Percentiles rank a stretch among this genome's conserved stretches.
Evolutionary conservation across 2,888 invertebrate genomes (phyloP).

Genomic region (Drosophila tripunctata): DNA sequence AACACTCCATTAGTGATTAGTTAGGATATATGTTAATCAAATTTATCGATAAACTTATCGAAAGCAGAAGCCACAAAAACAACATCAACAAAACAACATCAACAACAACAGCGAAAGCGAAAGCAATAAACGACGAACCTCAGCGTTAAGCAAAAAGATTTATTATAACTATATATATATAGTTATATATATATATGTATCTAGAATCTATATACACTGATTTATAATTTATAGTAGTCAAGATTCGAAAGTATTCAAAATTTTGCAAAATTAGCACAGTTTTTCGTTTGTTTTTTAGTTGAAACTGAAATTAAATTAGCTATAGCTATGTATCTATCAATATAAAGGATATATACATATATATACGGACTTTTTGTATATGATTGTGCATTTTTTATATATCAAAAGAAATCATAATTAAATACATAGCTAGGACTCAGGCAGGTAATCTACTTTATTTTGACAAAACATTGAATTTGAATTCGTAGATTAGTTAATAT

Average conservation of each 20-base stretch:
- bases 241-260: slow-evolving; percentile 31
- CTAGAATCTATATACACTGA: slow-evolving; percentile 49
- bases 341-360: slow-evolving; percentile 21
- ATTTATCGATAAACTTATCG: slow-evolving; percentile 45
- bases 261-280: slow-evolving; percentile 57
- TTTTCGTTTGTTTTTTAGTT: slow-evolving; percentile 54
- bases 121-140: slow-evolving; percentile 81
- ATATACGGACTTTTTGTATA: slow-evolving; percentile 50
- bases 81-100: slow-evolving; percentile 38
- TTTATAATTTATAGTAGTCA: slow-evolving; percentile 42
- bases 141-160: slow-evolving; percentile 69
- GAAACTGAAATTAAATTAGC: too few species aligned
- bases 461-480: slow-evolving; percentile 6
- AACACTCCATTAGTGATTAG: slow-evolving; percentile 81
- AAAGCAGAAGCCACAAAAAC: slow-evolving; percentile 24
- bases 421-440: slow-evolving; percentile 49
- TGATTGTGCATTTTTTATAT: slow-evolving; percentile 55
- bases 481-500: slow-evolving; percentile 52
- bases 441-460: slow-evolving; percentile 37
- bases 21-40: slow-evolving; percentile 65
- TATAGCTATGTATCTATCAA: slow-evolving; percentile 23
- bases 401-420: slow-evolving; percentile 21
- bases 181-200: slow-evolving; percentile 40
- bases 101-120: slow-evolving; percentile 63
- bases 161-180: slow-evolving; percentile 47